Percentiles rank a stretch among this genome's conserved stretches.
phyloP scores from a whole-genome alignment of 2,113 vertebrate genomes.

The Trichechus manatus region DNA sequence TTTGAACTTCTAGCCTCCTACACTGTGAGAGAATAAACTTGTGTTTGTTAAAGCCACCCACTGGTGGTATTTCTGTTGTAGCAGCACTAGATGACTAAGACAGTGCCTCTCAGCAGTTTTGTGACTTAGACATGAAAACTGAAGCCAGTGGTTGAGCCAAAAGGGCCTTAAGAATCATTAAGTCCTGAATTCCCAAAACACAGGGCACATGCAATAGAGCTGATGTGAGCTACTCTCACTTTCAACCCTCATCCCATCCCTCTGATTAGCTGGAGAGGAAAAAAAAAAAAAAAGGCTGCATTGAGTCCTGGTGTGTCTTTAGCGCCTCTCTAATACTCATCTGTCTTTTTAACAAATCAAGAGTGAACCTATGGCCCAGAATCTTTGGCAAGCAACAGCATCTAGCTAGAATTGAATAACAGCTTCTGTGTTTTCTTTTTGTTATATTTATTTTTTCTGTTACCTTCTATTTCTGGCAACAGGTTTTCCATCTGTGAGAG shows the following conservation, averaged over 20 bases:
- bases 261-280: not conserved
- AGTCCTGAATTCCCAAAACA: not conserved
- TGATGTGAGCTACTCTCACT: rapidly evolving
- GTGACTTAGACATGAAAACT: not conserved
- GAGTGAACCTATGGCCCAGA: not conserved
- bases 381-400: not conserved
- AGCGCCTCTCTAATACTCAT: not conserved
- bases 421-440: not conserved
- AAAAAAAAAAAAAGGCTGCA: too few relatives aligned
- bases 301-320: not conserved
- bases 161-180: not conserved
- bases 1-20: too few relatives aligned
- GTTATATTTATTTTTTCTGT: not conserved
- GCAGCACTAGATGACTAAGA: too few relatives aligned
- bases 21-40: too few relatives aligned
- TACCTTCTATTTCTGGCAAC: not conserved
- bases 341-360: not conserved
- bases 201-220: too few relatives aligned
- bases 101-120: not conserved
- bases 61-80: too few relatives aligned
- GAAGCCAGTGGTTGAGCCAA: not conserved
- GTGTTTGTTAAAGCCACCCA: too few relatives aligned
- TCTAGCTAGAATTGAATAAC: not conserved
- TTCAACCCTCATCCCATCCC: not conserved
- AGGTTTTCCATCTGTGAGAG: not conserved